Evolutionary conservation across 2,888 invertebrate species (phyloP), one percentile per base, ranked within the genome.

Genomic region (Encarsia formosa): DNA sequence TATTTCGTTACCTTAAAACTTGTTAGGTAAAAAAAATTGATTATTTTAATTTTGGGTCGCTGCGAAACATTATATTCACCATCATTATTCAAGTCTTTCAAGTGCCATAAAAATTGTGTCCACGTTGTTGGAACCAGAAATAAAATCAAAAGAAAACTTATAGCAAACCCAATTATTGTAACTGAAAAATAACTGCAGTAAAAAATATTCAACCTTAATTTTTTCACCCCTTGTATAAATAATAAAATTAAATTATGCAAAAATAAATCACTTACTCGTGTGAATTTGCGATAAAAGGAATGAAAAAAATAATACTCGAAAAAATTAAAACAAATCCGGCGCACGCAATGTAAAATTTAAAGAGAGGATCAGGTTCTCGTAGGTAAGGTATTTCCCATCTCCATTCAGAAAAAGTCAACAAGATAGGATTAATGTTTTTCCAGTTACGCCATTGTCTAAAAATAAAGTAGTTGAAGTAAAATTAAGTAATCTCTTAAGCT

Each of bases 341-440:
- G 60, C 82, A 79, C 1, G 82, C 73, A 24, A 87, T 75, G 67
- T 87, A 93, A 70, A 88, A 92, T 69, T 91, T 91, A 66, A 91
- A 88, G 58, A 93, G 79, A 0, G 88, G 87, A 75, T 95, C 94
- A 1, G 86, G 83, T 60, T 88, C 82, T 44, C 80, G 75, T 42
- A 89, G 74, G 70, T 87, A 93, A 4, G 83, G 81, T 61, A 82
- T 76, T 73, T 94, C 93, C 76, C 81, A 80, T 32, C 77, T 77
- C 52, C 74, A 79, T 61, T 81, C 79, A 59, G 76, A 80, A 67
- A 88, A 89, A 37, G 81, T 79, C 53, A 88, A 67, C 48, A 83
- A 78, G 60, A 82, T 75, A 26, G 81, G 76, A 76, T 79, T 76
- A 70, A 86, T 76, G 66, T 80, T 74, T 71, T 76, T 81, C 60